These are phyloP conservation scores for Volucella inflata DNA, from an alignment of 2,888 invertebrate genomes.

Conservation along the genomic window DNA sequence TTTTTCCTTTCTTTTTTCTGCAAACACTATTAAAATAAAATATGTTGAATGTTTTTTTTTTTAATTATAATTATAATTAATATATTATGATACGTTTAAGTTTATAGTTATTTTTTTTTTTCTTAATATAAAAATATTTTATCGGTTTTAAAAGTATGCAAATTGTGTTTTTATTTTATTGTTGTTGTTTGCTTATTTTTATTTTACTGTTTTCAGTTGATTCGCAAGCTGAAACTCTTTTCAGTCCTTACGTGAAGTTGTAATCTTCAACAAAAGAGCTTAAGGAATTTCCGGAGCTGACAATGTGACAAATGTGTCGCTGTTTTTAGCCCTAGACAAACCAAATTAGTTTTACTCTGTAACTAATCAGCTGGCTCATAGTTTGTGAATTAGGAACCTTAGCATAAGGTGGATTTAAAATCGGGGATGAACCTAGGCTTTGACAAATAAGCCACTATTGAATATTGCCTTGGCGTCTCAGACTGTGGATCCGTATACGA, in stretches of 20 bases:
- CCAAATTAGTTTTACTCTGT: too few species aligned
- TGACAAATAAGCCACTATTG: too few species aligned
- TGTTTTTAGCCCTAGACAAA: too few species aligned
- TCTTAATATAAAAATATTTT: slow-evolving; percentile 75
- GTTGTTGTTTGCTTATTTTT: slow-evolving; percentile 2
- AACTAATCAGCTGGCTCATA: too few species aligned
- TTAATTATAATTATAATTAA: slow-evolving; percentile 70
- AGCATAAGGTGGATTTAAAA: too few species aligned
- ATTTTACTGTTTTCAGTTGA: slow-evolving; percentile 6
- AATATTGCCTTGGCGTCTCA: too few species aligned
- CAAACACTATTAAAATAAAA: slow-evolving; percentile 51
- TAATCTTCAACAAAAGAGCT: too few species aligned
- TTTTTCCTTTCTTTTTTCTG: slow-evolving; percentile 81
- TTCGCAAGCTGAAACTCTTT: neutral
- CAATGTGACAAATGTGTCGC: too few species aligned
- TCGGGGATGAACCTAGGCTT: too few species aligned
- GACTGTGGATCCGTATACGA: too few species aligned
- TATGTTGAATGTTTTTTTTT: slow-evolving; percentile 67
- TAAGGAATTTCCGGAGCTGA: too few species aligned
- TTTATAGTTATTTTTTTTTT: slow-evolving; percentile 72
- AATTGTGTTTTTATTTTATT: slow-evolving; percentile 62
- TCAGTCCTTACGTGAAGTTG: neutral
- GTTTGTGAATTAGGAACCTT: too few species aligned
- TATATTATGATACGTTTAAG: slow-evolving; percentile 71
- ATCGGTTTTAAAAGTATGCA: slow-evolving; percentile 72